phyloP scores from a whole-genome alignment of 2,888 invertebrate species.

The Macroteleia sp. region DNA sequence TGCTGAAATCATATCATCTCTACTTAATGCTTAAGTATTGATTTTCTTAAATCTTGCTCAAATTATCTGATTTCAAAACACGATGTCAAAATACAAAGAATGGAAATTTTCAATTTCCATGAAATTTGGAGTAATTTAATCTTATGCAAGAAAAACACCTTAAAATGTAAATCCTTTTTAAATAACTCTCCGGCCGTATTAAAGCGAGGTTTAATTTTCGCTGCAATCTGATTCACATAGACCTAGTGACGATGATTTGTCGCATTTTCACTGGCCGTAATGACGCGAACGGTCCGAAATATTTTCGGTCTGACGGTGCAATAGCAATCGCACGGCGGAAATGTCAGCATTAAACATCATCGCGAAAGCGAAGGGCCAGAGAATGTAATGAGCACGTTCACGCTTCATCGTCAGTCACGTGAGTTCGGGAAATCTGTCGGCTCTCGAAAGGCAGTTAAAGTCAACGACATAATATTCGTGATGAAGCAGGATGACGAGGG shows the following conservation, averaged over 20 bases:
- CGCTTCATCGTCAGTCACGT: conserved; percentile 58
- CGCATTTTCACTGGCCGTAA: conserved; percentile 20
- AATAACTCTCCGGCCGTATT: too few relatives aligned
- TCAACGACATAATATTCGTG: conserved; percentile 60
- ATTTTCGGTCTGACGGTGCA: conserved; percentile 47
- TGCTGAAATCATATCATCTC: too few relatives aligned
- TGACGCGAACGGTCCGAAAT: conserved; percentile 32
- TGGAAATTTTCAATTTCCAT: too few relatives aligned
- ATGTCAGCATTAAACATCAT: conserved; percentile 67
- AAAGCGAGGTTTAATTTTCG: conserved; percentile 3
- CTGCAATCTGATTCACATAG: conserved; percentile 7
- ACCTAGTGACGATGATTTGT: conserved; percentile 12
- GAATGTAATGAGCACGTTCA: conserved; percentile 62
- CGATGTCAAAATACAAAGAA: too few relatives aligned
- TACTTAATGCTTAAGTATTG: too few relatives aligned
- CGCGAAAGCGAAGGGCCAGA: conserved; percentile 45
- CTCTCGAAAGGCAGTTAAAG: conserved; percentile 62
- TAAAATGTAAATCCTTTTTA: too few relatives aligned
- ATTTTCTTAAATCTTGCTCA: too few relatives aligned
- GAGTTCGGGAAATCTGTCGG: conserved; percentile 63
- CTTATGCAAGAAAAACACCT: too few relatives aligned
- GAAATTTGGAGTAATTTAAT: too few relatives aligned
- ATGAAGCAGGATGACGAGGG: conserved; percentile 57
- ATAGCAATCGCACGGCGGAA: conserved; percentile 66
- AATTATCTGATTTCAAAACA: too few relatives aligned